Conservation (phyloP, 2,888 invertebrate genomes). For the Druceiella hillmani region DNA sequence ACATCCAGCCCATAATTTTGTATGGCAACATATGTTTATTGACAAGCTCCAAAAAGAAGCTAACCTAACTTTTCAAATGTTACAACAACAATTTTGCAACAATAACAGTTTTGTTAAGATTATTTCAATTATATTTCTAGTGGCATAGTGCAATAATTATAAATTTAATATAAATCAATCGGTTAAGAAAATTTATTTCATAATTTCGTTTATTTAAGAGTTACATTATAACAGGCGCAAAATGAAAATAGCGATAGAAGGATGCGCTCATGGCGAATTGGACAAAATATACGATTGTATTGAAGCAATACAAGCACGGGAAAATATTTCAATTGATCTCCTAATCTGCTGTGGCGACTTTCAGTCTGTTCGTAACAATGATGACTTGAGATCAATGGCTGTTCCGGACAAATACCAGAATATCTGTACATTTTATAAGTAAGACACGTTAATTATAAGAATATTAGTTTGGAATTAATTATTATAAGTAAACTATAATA, state of each 20-base stretch:
- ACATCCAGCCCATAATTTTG: too few species aligned
- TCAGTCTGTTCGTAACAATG: constrained; percentile 86
- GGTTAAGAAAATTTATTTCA: too few species aligned
- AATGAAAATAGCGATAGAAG: constrained; percentile 94
- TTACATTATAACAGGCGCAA: too few species aligned
- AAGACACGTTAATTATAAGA: constrained; percentile 32
- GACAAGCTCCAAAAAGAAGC: too few species aligned
- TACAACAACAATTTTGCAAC: too few species aligned
- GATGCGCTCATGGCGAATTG: constrained; percentile 97
- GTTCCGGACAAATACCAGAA: constrained; percentile 87
- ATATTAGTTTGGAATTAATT: neutral
- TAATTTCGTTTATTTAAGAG: too few species aligned
- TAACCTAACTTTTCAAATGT: too few species aligned
- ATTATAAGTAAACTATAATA: neutral
- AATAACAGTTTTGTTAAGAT: too few species aligned
- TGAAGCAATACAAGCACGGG: constrained; percentile 64
- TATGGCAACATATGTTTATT: too few species aligned
- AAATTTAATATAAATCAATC: too few species aligned
- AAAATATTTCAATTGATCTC: constrained; percentile 78
- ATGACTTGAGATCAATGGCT: constrained; percentile 90
- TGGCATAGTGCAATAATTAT: too few species aligned
- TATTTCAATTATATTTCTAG: too few species aligned
- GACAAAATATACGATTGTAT: constrained; percentile 92
- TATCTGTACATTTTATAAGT: constrained; percentile 93
- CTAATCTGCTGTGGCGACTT: constrained; percentile 98